Evolutionary conservation across 2,888 invertebrate species (phyloP).

Genomic region (Geophilus truncorum): DNA sequence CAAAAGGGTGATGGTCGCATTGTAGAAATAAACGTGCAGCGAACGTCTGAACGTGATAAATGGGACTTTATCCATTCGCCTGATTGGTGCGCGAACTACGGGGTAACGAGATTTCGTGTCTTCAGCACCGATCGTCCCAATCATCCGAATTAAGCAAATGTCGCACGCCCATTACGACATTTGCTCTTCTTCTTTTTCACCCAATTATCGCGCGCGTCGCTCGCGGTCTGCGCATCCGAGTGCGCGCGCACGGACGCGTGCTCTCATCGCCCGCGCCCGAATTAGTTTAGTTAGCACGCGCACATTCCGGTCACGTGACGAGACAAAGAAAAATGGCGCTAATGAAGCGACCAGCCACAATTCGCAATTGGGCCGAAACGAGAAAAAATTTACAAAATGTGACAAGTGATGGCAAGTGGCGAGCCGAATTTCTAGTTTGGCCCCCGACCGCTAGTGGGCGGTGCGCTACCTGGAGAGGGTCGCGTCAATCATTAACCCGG

Average conservation of each 20-base stretch:
- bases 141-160: constrained; percentile 10
- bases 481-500: background rate
- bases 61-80: background rate
- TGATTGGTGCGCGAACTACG: background rate
- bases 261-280: background rate
- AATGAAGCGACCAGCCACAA: background rate
- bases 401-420: too few species aligned
- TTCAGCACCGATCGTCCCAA: background rate
- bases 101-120: constrained; percentile 1
- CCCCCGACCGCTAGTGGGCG: background rate
- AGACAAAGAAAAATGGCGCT: background rate
- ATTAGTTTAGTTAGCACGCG: constrained; percentile 4
- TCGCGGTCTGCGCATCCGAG: background rate
- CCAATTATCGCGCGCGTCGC: background rate
- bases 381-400: background rate
- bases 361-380: background rate
- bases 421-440: background rate
- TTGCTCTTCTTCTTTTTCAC: background rate
- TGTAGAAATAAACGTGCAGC: too few species aligned
- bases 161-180: background rate
- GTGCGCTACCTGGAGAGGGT: background rate
- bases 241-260: constrained; percentile 3
- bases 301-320: background rate
- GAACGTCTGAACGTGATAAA: background rate
- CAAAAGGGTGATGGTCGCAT: too few species aligned